A percentile compares a stretch with the other conserved stretches of the same genome.
Evolutionary conservation across 2,888 invertebrate genomes (phyloP).

Genomic region (Sacculina carcini): DNA sequence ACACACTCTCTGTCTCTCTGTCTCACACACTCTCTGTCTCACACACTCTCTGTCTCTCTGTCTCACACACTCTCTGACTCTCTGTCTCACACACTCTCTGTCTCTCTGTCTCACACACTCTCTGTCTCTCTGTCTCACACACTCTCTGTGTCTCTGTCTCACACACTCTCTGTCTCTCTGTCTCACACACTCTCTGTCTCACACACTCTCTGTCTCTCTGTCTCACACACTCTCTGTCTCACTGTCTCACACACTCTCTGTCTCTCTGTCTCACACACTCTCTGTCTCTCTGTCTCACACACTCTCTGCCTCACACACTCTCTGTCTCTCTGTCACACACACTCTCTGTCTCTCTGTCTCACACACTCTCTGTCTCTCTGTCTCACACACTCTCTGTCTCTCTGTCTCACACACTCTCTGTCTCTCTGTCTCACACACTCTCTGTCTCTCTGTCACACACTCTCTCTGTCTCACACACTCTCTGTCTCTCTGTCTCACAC

Average conservation of each 20-base stretch:
- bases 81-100: neutral
- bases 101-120: neutral
- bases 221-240: neutral
- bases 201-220: neutral
- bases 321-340: neutral
- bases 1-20: neutral
- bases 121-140: neutral
- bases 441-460: neutral
- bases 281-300: neutral
- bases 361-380: neutral
- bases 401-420: neutral
- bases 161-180: neutral
- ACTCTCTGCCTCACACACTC: too few relatives aligned
- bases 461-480: neutral
- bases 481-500: neutral
- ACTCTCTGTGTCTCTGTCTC: neutral
- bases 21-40: neutral
- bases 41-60: neutral
- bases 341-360: neutral
- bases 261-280: neutral
- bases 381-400: neutral
- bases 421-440: neutral
- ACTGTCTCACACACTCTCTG: neutral
- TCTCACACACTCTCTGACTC: neutral
- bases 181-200: neutral